A percentile compares a stretch with the other conserved stretches of the same genome.
Conservation (phyloP, 2,888 invertebrate species). For the Carpatolechia fugitivella region DNA sequence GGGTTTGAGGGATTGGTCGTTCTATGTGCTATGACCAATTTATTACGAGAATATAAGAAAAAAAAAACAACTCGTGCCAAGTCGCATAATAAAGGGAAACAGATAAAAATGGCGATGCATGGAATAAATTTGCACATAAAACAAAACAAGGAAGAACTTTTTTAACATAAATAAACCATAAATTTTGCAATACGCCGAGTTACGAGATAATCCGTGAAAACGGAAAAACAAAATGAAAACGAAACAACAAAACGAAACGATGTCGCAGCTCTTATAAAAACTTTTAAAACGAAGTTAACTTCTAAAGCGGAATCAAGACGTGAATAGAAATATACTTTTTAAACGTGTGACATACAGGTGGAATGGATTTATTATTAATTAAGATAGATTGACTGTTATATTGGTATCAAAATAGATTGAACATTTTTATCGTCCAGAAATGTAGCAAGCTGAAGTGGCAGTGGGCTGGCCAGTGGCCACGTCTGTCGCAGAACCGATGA, state of each 20-base stretch:
- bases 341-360: background rate
- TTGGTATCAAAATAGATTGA: too few species aligned
- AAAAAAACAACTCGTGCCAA: too few species aligned
- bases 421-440: too few species aligned
- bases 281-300: conserved; percentile 30
- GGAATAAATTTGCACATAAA: background rate
- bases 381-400: too few species aligned
- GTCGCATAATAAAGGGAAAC: too few species aligned
- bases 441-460: too few species aligned
- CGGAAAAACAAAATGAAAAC: conserved; percentile 2
- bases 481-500: too few species aligned
- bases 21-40: too few species aligned
- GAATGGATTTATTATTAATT: background rate
- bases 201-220: conserved; percentile 25
- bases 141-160: background rate
- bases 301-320: conserved; percentile 28
- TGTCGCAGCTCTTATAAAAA: conserved; percentile 33
- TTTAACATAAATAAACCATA: conserved; percentile 13
- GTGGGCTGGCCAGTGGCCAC: too few species aligned
- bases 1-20: too few species aligned
- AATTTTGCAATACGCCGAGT: conserved; percentile 19
- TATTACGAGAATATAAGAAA: too few species aligned
- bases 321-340: conserved; percentile 27
- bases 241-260: conserved; percentile 31
- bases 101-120: background rate